These are phyloP conservation scores for Ornithorhynchus anatinus DNA, from an alignment of 2,113 vertebrate genomes.

Conservation along the genomic window DNA sequence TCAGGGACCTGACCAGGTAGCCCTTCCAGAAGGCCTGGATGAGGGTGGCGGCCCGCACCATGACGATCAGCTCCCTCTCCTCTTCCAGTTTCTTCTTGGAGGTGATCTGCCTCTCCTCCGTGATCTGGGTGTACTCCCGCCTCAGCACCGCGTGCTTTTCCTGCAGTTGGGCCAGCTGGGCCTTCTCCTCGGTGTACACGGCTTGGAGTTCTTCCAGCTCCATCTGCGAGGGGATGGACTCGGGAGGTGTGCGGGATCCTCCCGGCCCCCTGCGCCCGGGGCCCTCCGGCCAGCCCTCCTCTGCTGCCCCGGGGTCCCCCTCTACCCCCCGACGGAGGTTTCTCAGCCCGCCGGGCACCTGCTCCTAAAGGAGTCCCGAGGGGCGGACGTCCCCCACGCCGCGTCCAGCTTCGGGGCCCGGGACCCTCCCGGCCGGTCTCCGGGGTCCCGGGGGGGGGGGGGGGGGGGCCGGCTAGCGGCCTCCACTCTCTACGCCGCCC, in stretches of 20 bases:
- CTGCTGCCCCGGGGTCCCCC: not conserved
- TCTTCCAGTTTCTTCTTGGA: slow-evolving; percentile 66
- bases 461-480: not conserved
- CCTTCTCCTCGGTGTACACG: slow-evolving; percentile 66
- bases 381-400: too few species aligned
- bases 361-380: not conserved
- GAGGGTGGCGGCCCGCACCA: slow-evolving; percentile 70
- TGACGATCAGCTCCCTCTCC: slow-evolving; percentile 62
- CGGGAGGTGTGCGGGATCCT: not conserved
- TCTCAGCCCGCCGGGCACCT: not conserved
- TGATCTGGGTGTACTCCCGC: slow-evolving; percentile 75
- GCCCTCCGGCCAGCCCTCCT: not conserved
- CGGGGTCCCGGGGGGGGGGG: not conserved
- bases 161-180: slow-evolving; percentile 68
- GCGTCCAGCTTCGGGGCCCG: too few species aligned
- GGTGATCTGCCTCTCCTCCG: slow-evolving; percentile 61
- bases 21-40: slow-evolving; percentile 89
- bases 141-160: slow-evolving; percentile 65
- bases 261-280: too few species aligned
- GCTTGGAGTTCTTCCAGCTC: slow-evolving; percentile 66
- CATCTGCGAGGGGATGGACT: slow-evolving; percentile 54
- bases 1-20: slow-evolving; percentile 74
- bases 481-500: too few species aligned
- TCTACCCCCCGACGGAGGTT: not conserved
- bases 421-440: not conserved